Percentiles rank a stretch among this genome's conserved stretches.
Evolutionary conservation across 2,797 vertebrate genomes (phyloP).

Genomic region (Gymnoscopelus braueri): DNA sequence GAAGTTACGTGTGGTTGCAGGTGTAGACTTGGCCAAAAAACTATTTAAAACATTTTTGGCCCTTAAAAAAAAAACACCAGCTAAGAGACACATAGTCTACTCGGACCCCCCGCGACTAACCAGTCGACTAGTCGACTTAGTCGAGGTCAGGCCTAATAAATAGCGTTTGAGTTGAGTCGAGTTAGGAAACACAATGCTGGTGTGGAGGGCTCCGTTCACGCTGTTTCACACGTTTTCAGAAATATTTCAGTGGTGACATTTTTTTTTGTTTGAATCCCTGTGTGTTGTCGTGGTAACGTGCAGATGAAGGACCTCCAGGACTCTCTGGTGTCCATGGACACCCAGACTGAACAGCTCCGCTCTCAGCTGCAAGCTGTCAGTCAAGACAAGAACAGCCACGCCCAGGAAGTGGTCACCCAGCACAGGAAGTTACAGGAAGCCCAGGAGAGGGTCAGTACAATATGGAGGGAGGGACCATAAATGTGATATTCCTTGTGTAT

Average conservation of each 20-base stretch:
- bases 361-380: slow-evolving; percentile 61
- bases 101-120: too few relatives aligned
- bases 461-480: neutral
- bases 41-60: too few relatives aligned
- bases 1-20: too few relatives aligned
- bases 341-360: slow-evolving; percentile 68
- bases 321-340: slow-evolving; percentile 46
- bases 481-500: neutral
- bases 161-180: neutral
- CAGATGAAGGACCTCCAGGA: slow-evolving; percentile 75
- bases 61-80: too few relatives aligned
- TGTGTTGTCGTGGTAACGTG: neutral
- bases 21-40: too few relatives aligned
- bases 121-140: too few relatives aligned
- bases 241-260: too few relatives aligned
- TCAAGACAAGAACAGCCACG: slow-evolving; percentile 63
- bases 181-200: neutral
- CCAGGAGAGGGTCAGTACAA: slow-evolving; percentile 65
- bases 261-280: too few relatives aligned
- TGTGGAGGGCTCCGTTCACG: neutral
- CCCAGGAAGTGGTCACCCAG: slow-evolving; percentile 59
- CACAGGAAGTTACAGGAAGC: slow-evolving; percentile 67
- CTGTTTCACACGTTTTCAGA: too few relatives aligned
- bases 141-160: too few relatives aligned
- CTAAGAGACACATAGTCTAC: too few relatives aligned